Evolutionary conservation across 2,888 invertebrate genomes (phyloP).

Genomic region (Eueremaeus valkanovi): DNA sequence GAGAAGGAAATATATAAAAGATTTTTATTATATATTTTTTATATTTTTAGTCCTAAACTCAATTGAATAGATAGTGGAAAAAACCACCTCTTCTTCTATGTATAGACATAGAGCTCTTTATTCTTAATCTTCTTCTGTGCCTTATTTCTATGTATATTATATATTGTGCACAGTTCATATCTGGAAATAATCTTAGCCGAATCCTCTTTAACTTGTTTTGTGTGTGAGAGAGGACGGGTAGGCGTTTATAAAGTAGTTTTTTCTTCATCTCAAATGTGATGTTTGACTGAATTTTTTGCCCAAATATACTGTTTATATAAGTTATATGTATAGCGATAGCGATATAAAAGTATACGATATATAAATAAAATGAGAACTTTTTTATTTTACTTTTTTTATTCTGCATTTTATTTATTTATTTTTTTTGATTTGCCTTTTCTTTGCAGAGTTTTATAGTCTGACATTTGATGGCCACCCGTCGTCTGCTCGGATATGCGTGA

Average conservation of each 20-base stretch:
- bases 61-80: neutral
- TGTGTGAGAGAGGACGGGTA: neutral
- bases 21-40: neutral
- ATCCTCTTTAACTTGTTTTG: neutral
- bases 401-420: constrained; percentile 13
- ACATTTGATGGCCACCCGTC: constrained; percentile 25
- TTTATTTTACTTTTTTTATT: neutral
- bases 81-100: neutral
- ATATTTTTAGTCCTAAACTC: too few species aligned
- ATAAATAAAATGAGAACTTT: neutral
- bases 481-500: constrained; percentile 9
- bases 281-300: neutral
- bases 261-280: neutral
- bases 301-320: neutral
- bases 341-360: neutral
- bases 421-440: neutral
- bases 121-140: neutral
- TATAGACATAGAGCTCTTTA: neutral
- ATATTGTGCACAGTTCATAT: neutral
- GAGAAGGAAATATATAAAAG: neutral
- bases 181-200: neutral
- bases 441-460: neutral
- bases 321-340: neutral
- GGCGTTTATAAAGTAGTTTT: neutral
- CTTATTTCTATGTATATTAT: neutral